Evolutionary conservation across 2,888 invertebrate genomes (phyloP).

Genomic region (Stenoptilia bipunctidactyla): DNA sequence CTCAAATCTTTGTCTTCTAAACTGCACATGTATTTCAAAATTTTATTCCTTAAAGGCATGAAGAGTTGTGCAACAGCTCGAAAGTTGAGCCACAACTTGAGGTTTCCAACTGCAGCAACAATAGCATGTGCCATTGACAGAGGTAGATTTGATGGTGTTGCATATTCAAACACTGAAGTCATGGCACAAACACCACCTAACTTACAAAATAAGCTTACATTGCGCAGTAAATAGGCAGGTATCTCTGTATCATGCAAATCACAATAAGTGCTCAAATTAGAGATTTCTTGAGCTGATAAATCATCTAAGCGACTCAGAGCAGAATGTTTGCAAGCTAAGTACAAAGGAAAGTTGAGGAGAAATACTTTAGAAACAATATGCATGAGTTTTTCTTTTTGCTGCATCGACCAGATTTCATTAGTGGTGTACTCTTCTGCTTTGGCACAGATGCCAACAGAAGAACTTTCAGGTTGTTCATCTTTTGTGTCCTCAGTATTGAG

Average conservation of each 20-base stretch:
- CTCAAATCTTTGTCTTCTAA: slow-evolving; percentile 92
- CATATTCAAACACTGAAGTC: slow-evolving; percentile 86
- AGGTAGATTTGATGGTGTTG: slow-evolving; percentile 80
- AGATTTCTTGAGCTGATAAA: slow-evolving; percentile 86
- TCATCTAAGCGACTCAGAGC: slow-evolving; percentile 86
- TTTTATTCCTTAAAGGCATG: slow-evolving; percentile 87
- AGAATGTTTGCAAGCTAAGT: slow-evolving; percentile 89
- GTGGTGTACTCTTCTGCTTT: slow-evolving; percentile 32
- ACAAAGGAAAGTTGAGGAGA: slow-evolving; percentile 89
- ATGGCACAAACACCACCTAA: slow-evolving; percentile 90
- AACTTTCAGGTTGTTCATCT: slow-evolving; percentile 30
- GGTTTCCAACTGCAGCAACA: slow-evolving; percentile 91
- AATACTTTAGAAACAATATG: slow-evolving; percentile 89
- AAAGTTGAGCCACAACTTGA: slow-evolving; percentile 94
- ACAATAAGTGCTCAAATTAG: slow-evolving; percentile 83
- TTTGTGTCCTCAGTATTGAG: slow-evolving; percentile 28
- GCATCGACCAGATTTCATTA: slow-evolving; percentile 77
- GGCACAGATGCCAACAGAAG: slow-evolving; percentile 19
- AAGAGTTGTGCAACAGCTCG: slow-evolving; percentile 90
- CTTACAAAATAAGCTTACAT: slow-evolving; percentile 95
- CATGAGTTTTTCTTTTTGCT: slow-evolving; percentile 90
- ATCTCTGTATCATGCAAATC: slow-evolving; percentile 95
- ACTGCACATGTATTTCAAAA: slow-evolving; percentile 93
- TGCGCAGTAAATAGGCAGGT: slow-evolving; percentile 88
- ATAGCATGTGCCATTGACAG: slow-evolving; percentile 92